Evolutionary conservation across 2,113 vertebrate species (phyloP).

Genomic region (Illadopsis cleaveri): DNA sequence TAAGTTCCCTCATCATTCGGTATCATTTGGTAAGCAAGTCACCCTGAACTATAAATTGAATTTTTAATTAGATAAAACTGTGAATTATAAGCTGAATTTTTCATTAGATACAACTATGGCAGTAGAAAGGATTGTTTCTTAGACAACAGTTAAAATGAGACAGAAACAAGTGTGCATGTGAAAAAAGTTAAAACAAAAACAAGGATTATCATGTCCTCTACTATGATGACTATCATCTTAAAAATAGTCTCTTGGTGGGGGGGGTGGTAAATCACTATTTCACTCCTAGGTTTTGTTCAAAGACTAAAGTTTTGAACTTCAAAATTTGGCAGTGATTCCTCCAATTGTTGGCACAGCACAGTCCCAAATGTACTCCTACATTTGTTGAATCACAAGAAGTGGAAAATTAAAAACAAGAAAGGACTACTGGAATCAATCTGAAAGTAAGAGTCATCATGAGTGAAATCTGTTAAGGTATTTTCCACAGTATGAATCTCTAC

Average conservation of each 20-base stretch:
- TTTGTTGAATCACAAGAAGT: neutral
- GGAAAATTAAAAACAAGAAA: neutral
- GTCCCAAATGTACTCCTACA: neutral
- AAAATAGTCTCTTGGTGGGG: neutral
- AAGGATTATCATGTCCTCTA: neutral
- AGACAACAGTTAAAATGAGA: neutral
- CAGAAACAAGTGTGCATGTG: neutral
- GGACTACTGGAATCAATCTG: neutral
- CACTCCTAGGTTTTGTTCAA: neutral
- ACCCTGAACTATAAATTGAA: neutral
- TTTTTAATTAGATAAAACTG: neutral
- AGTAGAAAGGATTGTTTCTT: neutral
- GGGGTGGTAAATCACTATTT: neutral
- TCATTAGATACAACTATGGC: neutral
- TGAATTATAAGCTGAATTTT: neutral
- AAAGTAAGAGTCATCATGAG: neutral
- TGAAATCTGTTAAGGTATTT: neutral
- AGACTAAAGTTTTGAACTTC: neutral
- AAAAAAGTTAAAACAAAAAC: neutral
- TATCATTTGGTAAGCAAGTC: neutral
- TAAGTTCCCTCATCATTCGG: too few species aligned
- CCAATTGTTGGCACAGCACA: neutral
- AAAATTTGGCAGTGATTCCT: slow-evolving; percentile 4
- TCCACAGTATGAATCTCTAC: neutral
- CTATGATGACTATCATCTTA: neutral